Evolutionary conservation across 1,140 invertebrate genomes (phyloP), one percentile per base, ranked within the genome.

Genomic region (Lasaia peninsularis): DNA sequence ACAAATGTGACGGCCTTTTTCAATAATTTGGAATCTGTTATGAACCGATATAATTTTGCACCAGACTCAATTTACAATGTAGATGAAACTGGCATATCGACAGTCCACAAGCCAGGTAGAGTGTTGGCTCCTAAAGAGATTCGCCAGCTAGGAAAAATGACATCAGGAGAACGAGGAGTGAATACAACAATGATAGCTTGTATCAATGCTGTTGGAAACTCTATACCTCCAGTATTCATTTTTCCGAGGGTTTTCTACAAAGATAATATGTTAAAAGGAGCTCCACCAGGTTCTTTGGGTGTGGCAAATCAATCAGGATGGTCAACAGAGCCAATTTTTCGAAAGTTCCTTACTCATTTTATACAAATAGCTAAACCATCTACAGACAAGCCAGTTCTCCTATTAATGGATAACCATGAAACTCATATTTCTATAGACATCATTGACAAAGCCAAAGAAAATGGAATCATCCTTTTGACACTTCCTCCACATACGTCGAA

Each of bases 71-170:
- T 89, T 35, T 89, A 74, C 52, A 88, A 89, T 65, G 48, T 77
- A 28, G 84, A 87, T 67, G 84, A 90, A 65, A 90, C 78, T 33
- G 84, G 80, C 11, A 58, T 82, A 18, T 86, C 78, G 2, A 89
- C 80, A n/a, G 86, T 90, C 8, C 82, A 86, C 52, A 82, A 78
- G 24, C 73, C 78, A n/a, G 54, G 49, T 10, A 89, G 78, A 73
- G 65, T 89, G 33, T 37, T 90, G 34, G 77, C 78, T 52, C 56
- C 32, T 11, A 9, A 33, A 33, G 32, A 33, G 32, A 33, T 33
- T 33, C 32, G 32, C 32, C 7, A 34, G 6, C 11, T 34, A 34
- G 33, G 33, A 34, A 34, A 34, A 34, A 34, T 34, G 33, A 34
- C 33, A 34, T 34, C 33, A 34, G 83, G 72, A 34, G 88, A 90